Evolutionary conservation across 2,888 invertebrate genomes (phyloP).

Genomic region (Dolichopus griseipennis): DNA sequence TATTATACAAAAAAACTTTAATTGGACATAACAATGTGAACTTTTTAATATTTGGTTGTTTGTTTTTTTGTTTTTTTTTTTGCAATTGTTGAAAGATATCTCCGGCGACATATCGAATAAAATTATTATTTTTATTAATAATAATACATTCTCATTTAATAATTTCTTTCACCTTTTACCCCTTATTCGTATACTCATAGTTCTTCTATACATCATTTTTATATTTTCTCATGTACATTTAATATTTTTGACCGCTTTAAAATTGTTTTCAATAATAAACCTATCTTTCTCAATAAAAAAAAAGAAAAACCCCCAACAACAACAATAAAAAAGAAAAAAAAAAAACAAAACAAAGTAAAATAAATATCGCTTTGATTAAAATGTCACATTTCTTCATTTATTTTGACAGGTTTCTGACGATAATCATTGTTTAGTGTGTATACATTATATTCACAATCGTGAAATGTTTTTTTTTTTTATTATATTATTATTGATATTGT

Average conservation of each 20-base stretch:
- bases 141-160: slow-evolving; percentile 3
- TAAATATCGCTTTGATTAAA: slow-evolving; percentile 38
- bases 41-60: background rate
- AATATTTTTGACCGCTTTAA: background rate
- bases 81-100: background rate
- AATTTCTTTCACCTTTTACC: background rate
- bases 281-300: background rate
- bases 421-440: slow-evolving; percentile 27
- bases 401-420: slow-evolving; percentile 42
- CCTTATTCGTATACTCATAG: background rate
- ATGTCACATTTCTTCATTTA: slow-evolving; percentile 43
- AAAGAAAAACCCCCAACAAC: background rate
- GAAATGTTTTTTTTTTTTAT: background rate
- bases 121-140: background rate
- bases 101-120: background rate
- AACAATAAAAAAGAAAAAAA: background rate
- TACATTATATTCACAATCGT: background rate
- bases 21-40: background rate
- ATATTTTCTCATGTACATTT: background rate
- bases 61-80: too few relatives aligned
- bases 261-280: background rate
- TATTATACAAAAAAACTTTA: background rate
- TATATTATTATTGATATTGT: background rate
- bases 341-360: background rate
- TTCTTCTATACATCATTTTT: background rate